These are phyloP conservation scores for Psophia crepitans DNA, from an alignment of 2,113 vertebrate genomes.

Conservation along the genomic window DNA sequence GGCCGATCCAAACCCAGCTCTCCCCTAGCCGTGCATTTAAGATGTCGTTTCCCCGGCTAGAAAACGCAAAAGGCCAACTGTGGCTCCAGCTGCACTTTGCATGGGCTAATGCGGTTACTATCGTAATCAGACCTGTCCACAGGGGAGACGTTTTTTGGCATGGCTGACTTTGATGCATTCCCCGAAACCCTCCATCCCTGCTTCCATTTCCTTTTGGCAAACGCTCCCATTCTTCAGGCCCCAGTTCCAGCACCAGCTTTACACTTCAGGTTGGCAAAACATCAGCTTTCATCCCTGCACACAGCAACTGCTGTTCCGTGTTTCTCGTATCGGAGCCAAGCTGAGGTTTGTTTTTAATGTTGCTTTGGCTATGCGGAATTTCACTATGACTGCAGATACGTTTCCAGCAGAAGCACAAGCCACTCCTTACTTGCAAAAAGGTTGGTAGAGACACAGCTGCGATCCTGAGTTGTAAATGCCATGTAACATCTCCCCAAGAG, in stretches of 20 bases:
- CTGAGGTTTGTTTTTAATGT: conserved; percentile 54
- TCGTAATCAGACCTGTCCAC: conserved; percentile 55
- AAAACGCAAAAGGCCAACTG: background rate
- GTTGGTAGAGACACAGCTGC: background rate
- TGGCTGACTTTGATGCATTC: background rate
- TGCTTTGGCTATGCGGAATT: conserved; percentile 58
- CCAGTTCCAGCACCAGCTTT: conserved; percentile 63
- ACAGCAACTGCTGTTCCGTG: conserved; percentile 58
- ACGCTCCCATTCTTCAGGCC: conserved; percentile 45
- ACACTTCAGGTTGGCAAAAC: conserved; percentile 70
- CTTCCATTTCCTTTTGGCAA: conserved; percentile 71
- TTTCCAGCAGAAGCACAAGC: background rate
- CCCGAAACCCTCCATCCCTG: conserved; percentile 59
- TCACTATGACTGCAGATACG: conserved; percentile 36
- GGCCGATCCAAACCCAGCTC: background rate
- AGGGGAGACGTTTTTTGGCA: conserved; percentile 42
- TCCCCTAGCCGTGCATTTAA: background rate
- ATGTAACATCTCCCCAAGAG: background rate
- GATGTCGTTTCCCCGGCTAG: background rate
- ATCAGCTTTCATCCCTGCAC: conserved; percentile 51
- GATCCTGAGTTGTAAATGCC: background rate
- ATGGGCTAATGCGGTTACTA: conserved; percentile 7
- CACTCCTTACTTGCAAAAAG: background rate
- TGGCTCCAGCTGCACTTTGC: conserved; percentile 31
- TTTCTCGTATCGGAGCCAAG: background rate